phyloP scores from a whole-genome alignment of 2,797 vertebrate genomes.

The Triplophysa bombifrons region DNA sequence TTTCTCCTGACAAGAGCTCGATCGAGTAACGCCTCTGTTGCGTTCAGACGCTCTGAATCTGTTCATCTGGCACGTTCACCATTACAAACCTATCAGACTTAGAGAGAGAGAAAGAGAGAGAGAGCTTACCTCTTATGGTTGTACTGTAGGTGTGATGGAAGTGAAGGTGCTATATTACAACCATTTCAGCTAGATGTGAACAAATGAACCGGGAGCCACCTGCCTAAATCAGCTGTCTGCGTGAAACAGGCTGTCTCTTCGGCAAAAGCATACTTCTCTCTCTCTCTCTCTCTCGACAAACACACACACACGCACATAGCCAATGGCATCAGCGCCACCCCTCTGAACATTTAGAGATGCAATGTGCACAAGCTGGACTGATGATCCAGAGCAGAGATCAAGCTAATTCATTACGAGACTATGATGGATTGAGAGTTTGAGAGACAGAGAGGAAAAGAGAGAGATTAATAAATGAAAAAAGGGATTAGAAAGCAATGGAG shows the following conservation, averaged over 20 bases:
- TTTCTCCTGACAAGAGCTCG: slow-evolving; percentile 12
- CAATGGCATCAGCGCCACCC: slow-evolving; percentile 31
- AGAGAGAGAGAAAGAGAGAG: slow-evolving; percentile 27
- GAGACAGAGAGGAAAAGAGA: background rate
- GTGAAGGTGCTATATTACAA: slow-evolving; percentile 34
- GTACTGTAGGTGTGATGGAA: slow-evolving; percentile 19
- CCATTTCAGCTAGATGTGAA: slow-evolving; percentile 25
- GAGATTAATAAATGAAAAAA: slow-evolving; percentile 6
- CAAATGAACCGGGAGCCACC: slow-evolving; percentile 37
- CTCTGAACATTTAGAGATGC: slow-evolving; percentile 28
- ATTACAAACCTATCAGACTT: slow-evolving; percentile 21
- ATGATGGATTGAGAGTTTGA: background rate
- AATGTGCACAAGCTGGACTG: slow-evolving; percentile 23
- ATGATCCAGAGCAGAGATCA: slow-evolving; percentile 40
- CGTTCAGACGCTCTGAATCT: slow-evolving; percentile 29
- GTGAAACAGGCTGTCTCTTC: slow-evolving; percentile 38
- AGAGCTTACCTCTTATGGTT: slow-evolving; percentile 40
- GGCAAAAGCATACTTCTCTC: slow-evolving; percentile 36
- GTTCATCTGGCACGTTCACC: slow-evolving; percentile 34
- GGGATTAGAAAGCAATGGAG: background rate
- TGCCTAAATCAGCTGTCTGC: slow-evolving; percentile 21
- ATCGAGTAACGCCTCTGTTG: slow-evolving; percentile 22
- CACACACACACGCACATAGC: slow-evolving; percentile 22
- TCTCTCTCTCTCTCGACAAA: slow-evolving; percentile 6
- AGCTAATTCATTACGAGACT: slow-evolving; percentile 27